phyloP scores from a whole-genome alignment of 2,888 invertebrate species.

The Drosophila nr. perissopoda region DNA sequence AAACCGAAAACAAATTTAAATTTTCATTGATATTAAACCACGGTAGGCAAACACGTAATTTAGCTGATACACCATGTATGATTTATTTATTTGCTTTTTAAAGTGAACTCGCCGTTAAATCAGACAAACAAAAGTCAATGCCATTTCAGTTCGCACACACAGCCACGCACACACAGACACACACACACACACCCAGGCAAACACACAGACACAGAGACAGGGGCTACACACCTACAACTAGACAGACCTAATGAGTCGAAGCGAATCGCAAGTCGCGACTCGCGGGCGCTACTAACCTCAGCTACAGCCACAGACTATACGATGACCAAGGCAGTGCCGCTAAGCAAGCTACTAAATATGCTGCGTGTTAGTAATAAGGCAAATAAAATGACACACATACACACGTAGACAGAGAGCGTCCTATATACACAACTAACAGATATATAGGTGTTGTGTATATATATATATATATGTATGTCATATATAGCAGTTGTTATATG shows the following conservation, averaged over 20 bases:
- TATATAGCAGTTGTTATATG: conserved; percentile 37
- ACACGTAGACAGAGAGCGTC: conserved; percentile 37
- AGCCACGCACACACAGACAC: conserved; percentile 17
- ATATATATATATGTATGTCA: conserved; percentile 28
- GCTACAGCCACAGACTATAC: conserved; percentile 22
- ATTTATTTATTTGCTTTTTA: conserved; percentile 49
- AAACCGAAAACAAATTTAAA: not conserved
- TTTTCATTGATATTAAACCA: conserved; percentile 2
- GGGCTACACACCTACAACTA: conserved; percentile 1
- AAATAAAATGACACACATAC: conserved; percentile 61
- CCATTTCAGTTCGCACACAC: conserved; percentile 50
- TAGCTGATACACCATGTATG: conserved; percentile 30
- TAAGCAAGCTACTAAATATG: conserved; percentile 75
- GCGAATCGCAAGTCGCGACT: conserved; percentile 25
- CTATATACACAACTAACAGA: conserved; percentile 47
- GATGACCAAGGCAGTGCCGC: conserved; percentile 50
- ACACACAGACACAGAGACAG: not conserved
- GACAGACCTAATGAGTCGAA: conserved; percentile 49
- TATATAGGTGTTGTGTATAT: conserved; percentile 32
- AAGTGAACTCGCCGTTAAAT: conserved; percentile 47
- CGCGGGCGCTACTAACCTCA: conserved; percentile 23
- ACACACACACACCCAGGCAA: conserved; percentile 1
- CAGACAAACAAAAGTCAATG: conserved; percentile 72
- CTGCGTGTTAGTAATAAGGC: conserved; percentile 77
- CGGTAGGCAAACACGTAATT: conserved; percentile 16